Conservation (phyloP, 2,888 invertebrate species). For the Hemithea aestivaria region DNA sequence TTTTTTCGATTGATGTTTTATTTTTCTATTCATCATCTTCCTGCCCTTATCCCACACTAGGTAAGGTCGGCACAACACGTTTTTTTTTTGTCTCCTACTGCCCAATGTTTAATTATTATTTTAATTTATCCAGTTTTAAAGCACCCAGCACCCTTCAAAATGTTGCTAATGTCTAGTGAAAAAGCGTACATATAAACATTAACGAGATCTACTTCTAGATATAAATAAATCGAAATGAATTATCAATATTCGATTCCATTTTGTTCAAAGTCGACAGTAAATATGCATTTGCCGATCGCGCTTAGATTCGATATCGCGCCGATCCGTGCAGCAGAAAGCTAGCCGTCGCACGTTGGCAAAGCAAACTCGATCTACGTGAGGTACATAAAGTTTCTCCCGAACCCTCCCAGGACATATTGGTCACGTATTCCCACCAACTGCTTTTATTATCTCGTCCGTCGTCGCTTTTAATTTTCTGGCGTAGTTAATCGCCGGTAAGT, state of each 20-base stretch:
- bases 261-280: constrained; percentile 36
- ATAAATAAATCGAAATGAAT: background rate
- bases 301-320: constrained; percentile 60
- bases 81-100: too few relatives aligned
- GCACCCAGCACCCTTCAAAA: too few relatives aligned
- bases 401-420: constrained; percentile 66
- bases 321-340: constrained; percentile 49
- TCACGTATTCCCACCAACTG: constrained; percentile 66
- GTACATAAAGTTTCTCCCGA: constrained; percentile 52
- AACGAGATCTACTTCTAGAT: too few relatives aligned
- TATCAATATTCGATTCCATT: background rate
- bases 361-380: constrained; percentile 69
- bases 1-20: too few relatives aligned
- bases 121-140: too few relatives aligned
- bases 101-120: too few relatives aligned
- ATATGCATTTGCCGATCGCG: constrained; percentile 50
- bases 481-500: constrained; percentile 57
- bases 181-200: too few relatives aligned
- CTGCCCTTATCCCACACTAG: too few relatives aligned
- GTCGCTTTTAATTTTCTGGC: constrained; percentile 66
- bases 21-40: too few relatives aligned
- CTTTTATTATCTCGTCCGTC: constrained; percentile 62
- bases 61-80: too few relatives aligned
- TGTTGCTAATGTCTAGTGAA: too few relatives aligned
- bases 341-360: constrained; percentile 66